Conservation (phyloP, 2,888 invertebrate species). For the Brachypterus glaber region DNA sequence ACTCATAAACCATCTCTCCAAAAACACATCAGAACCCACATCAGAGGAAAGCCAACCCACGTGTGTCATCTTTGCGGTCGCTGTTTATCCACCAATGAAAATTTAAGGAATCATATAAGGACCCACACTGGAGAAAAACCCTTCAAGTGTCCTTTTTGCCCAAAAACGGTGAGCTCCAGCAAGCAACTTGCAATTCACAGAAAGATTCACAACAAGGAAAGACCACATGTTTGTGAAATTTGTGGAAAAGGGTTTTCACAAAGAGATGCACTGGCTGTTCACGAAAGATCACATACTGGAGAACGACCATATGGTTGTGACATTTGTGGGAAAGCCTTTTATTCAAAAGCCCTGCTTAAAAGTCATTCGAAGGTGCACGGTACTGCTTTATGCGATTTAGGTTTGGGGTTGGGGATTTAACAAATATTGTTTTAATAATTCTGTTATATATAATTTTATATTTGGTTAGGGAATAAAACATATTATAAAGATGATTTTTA, state of each 20-base stretch:
- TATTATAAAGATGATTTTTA: too few relatives aligned
- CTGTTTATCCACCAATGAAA: too few relatives aligned
- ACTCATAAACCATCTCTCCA: background rate
- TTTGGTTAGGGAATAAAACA: too few relatives aligned
- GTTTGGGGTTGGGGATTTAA: too few relatives aligned
- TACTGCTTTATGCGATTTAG: too few relatives aligned
- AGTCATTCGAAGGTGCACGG: too few relatives aligned
- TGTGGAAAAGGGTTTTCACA: constrained; percentile 48
- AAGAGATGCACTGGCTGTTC: constrained; percentile 38
- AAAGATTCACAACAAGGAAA: constrained; percentile 45
- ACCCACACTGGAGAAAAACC: constrained; percentile 38
- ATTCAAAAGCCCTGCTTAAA: constrained; percentile 36
- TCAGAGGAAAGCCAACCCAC: constrained; percentile 5
- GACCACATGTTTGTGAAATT: constrained; percentile 46
- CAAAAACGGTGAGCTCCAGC: constrained; percentile 33
- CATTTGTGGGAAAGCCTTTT: constrained; percentile 35
- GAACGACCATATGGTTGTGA: too few relatives aligned
- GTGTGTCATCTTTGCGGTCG: constrained; percentile 6
- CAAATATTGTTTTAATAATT: too few relatives aligned
- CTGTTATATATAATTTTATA: too few relatives aligned
- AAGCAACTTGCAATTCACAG: constrained; percentile 14
- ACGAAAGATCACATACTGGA: too few relatives aligned
- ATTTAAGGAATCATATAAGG: constrained; percentile 29
- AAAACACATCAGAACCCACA: constrained; percentile 8
- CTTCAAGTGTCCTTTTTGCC: constrained; percentile 36